Evolutionary conservation across 2,113 vertebrate genomes (phyloP), one percentile per base, ranked within the genome.

Genomic region (Eonycteris spelaea): DNA sequence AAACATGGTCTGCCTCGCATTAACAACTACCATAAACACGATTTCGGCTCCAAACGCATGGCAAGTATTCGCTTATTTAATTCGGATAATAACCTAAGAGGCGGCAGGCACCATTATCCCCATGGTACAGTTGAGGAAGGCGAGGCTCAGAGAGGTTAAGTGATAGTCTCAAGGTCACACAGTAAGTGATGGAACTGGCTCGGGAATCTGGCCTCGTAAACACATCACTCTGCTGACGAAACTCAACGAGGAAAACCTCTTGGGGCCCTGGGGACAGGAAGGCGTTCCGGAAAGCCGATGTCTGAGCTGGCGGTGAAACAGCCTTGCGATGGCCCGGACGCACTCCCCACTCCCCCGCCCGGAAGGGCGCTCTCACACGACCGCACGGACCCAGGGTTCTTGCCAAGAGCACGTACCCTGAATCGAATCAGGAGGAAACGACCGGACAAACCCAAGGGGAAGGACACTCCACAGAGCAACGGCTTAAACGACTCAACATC

Each of bases 251-350:
- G 38, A 51, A 19, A 45, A 24, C 13, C 48, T 75, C 74, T 33
- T 30, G 67, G 43, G 26, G 45, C 5, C 14, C n/a, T 43, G 14
- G 12, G 28, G 30, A 21, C 65, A 7, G 35, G 65, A 67, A 26
- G 13, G 40, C 0, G 0, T 8, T 33, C 22, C 3, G 6, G 65
- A 55, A 19, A 21, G 45, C 35, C 3, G 5, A 22, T 6, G 26
- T 21, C 22, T 11, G 35, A 48, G 71, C 53, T 19, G 35, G 18
- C 16, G 55, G 48, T 35, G 85, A 15, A 33, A 70, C 73, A 80
- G 28, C 30, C 67, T 74, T 19, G n/a, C 18, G 16, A 18, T 2
- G 7, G 40, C 43, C 84, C 30, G 7, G 19, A 87, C 10, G 63
- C 21, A 40, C 16, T 22, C 83, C 1, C 3, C 40, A 40, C 40